Percentiles rank a stretch among this genome's conserved stretches.
phyloP scores from a whole-genome alignment of 2,113 vertebrate genomes.

The Takifugu bimaculatus region DNA sequence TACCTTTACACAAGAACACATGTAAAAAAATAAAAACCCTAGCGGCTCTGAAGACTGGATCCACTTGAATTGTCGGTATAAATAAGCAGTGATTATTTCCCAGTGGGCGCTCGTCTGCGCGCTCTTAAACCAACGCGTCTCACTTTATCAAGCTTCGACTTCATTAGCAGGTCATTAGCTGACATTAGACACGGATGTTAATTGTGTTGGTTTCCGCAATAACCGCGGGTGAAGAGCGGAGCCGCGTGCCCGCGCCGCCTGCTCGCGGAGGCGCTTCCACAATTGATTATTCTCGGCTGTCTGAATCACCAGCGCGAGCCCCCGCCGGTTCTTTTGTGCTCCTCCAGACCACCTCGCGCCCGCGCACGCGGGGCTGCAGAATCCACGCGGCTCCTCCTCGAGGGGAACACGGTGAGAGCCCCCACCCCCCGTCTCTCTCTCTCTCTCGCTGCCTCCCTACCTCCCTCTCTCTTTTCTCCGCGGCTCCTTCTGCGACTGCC shows the following conservation, averaged over 20 bases:
- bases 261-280: neutral
- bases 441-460: slow-evolving; percentile 2
- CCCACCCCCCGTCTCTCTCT: slow-evolving; percentile 39
- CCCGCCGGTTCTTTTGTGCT: slow-evolving; percentile 60
- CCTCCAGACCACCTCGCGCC: slow-evolving; percentile 24
- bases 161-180: neutral
- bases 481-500: slow-evolving; percentile 61
- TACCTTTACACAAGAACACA: too few relatives aligned
- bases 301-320: slow-evolving; percentile 1
- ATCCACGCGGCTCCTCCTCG: slow-evolving; percentile 60
- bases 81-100: too few relatives aligned
- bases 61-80: too few relatives aligned
- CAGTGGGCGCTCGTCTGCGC: too few relatives aligned
- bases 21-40: too few relatives aligned
- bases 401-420: slow-evolving; percentile 66
- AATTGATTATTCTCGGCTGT: slow-evolving; percentile 16
- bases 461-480: slow-evolving; percentile 15
- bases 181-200: slow-evolving; percentile 17
- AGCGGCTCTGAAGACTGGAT: too few relatives aligned
- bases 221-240: slow-evolving; percentile 6
- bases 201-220: slow-evolving; percentile 7
- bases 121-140: neutral
- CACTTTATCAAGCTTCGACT: neutral
- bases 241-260: neutral
- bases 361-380: slow-evolving; percentile 58